Evolutionary conservation across 1,140 invertebrate species (phyloP).

Genomic region (Neodiprion pinetum): DNA sequence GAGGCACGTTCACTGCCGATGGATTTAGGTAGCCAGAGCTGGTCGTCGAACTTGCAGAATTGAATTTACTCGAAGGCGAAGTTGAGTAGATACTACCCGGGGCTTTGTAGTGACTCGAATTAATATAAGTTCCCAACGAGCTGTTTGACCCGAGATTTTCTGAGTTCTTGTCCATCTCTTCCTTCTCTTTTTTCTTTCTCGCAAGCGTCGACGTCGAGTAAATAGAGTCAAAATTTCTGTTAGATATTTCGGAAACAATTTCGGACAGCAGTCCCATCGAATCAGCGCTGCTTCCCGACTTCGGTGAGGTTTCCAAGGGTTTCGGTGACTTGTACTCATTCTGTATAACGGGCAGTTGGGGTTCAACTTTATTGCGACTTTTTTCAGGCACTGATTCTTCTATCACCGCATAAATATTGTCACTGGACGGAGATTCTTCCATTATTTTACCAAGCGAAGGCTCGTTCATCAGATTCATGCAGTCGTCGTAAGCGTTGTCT

Average conservation of each 20-base stretch:
- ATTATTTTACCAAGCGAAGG: slow-evolving; percentile 68
- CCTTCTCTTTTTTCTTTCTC: slow-evolving; percentile 67
- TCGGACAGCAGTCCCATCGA: slow-evolving; percentile 79
- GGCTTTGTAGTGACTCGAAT: slow-evolving; percentile 65
- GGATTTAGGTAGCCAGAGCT: slow-evolving; percentile 78
- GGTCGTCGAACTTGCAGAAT: slow-evolving; percentile 66
- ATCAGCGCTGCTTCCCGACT: slow-evolving; percentile 61
- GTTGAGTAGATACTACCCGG: slow-evolving; percentile 69
- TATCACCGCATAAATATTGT: slow-evolving; percentile 88
- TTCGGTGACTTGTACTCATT: slow-evolving; percentile 66
- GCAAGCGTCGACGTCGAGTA: slow-evolving; percentile 77
- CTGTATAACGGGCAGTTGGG: slow-evolving; percentile 23
- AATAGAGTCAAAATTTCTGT: slow-evolving; percentile 83
- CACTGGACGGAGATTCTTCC: slow-evolving; percentile 68
- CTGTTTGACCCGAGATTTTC: slow-evolving; percentile 41
- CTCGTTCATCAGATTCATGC: slow-evolving; percentile 70
- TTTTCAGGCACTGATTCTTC: slow-evolving; percentile 69
- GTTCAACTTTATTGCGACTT: slow-evolving; percentile 35
- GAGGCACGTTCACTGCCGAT: slow-evolving; percentile 67
- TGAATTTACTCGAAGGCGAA: slow-evolving; percentile 56
- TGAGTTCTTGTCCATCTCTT: slow-evolving; percentile 42
- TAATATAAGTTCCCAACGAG: slow-evolving; percentile 59
- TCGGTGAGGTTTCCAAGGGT: slow-evolving; percentile 50
- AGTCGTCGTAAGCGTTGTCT: slow-evolving; percentile 76
- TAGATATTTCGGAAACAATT: slow-evolving; percentile 86